Percentiles rank a stretch among this genome's conserved stretches.
These are phyloP conservation scores for Ochotona princeps DNA, from an alignment of 2,113 vertebrate genomes.

Conservation along the genomic window DNA sequence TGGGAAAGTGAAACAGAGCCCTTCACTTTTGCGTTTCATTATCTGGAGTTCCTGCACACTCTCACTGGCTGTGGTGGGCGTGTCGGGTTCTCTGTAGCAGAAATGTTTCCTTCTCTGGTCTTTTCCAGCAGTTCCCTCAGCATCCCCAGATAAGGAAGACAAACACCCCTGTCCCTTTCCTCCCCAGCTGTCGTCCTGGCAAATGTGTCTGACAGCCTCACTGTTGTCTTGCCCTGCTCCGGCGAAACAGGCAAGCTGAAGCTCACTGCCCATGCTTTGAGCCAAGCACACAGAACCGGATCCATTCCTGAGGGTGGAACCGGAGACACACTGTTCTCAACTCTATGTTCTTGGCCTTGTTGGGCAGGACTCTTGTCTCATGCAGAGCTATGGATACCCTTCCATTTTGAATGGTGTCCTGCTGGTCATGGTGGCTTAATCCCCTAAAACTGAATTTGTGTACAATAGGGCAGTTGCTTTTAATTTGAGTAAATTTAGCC, in stretches of 20 bases:
- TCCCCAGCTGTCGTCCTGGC: not conserved
- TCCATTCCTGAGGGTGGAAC: not conserved
- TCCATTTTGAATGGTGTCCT: not conserved
- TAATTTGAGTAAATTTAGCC: not conserved
- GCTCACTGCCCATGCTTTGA: not conserved
- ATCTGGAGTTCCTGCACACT: not conserved
- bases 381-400: not conserved
- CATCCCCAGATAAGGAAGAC: not conserved
- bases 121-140: not conserved
- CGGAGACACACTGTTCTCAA: not conserved
- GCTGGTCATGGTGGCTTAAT: not conserved
- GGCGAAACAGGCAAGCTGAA: not conserved
- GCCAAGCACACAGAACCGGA: not conserved
- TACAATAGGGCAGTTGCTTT: not conserved
- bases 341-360: not conserved
- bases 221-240: not conserved
- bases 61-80: not conserved
- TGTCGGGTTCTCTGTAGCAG: not conserved
- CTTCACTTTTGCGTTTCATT: not conserved
- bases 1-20: not conserved
- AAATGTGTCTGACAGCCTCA: not conserved
- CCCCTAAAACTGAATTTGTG: not conserved
- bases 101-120: conserved; percentile 39
- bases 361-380: not conserved
- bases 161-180: not conserved